These are phyloP conservation scores for Pseudotriccus pelzelni DNA, from an alignment of 2,797 vertebrate species.

Conservation along the genomic window DNA sequence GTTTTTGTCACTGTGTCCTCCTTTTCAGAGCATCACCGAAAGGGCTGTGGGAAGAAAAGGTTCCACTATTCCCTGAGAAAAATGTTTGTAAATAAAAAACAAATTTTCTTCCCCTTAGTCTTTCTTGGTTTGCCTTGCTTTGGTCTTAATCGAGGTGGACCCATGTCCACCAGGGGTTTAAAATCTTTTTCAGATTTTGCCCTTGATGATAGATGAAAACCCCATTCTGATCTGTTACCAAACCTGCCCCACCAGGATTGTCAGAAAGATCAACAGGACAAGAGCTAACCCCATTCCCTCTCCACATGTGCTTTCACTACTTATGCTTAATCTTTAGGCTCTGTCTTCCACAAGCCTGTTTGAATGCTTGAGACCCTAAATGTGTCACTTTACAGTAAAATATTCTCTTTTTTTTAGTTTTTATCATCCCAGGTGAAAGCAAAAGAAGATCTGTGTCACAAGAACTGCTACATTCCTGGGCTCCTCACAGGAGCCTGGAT, in stretches of 20 bases:
- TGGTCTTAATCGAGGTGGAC: neutral
- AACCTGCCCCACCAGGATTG: neutral
- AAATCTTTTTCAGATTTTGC: neutral
- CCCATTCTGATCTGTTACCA: neutral
- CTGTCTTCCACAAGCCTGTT: neutral
- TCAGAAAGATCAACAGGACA: neutral
- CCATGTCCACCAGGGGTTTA: neutral
- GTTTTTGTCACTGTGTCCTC: neutral
- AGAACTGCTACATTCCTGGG: neutral
- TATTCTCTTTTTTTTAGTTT: neutral
- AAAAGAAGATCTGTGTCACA: neutral
- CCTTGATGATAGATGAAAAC: neutral
- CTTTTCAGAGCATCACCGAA: neutral
- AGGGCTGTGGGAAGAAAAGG: neutral
- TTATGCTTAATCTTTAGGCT: neutral
- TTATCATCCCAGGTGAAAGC: neutral
- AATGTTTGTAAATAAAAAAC: neutral
- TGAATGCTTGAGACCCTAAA: neutral
- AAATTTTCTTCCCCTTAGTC: neutral
- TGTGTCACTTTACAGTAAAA: neutral
- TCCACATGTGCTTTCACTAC: neutral
- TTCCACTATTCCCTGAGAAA: neutral
- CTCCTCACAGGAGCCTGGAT: neutral
- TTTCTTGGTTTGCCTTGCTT: no score
- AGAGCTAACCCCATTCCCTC: neutral